Evolutionary conservation across 2,113 vertebrate genomes (phyloP), one percentile per base, ranked within the genome.

Genomic region (Actinemys pallida): DNA sequence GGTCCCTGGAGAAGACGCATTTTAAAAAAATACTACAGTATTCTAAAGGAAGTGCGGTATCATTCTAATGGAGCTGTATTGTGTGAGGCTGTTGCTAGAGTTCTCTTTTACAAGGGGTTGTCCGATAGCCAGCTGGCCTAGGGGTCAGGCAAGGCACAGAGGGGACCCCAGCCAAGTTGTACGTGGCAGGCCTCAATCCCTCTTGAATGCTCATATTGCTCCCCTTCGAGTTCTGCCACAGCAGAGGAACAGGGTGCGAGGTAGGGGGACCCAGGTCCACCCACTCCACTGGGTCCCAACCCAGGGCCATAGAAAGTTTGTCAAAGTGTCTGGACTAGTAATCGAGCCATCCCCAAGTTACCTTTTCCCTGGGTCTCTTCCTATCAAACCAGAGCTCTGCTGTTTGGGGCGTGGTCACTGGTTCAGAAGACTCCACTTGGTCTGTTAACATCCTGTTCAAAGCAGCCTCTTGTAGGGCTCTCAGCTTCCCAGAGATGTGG

Each of bases 11-110:
- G 81, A 82, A 47, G 42, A 90, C 72, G 92, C 29, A 50, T 4
- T 1, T 75, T 52, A 91, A 88, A 45, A 94, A 95, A 96, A 75
- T 92, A 56, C 4, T 20, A 45, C 50, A 35, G 17, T 9, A 54
- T 91, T 91, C 80, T 90, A 1, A 84, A 88, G 93, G 80, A 91
- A 89, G 35, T 81, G 87, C 89, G 89, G 84, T 82, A 96, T 97
- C 95, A 93, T 95, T 95, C 91, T 97, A 94, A 92, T 87, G 92
- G 95, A 94, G 90, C 47, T 47, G 39, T 96, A 91, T 94, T 89
- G 12, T 39, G 8, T 52, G 90, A 96, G 65, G 49, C 93, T 93
- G 90, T 52, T 89, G 72, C 50, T 90, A 79, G 92, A 90, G 83
- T 87, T 93, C 83, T 96, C 95, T 91, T 4, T 76, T 96, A 94